phyloP scores from a whole-genome alignment of 2,113 vertebrate genomes.

The Ceyx margarethae region DNA sequence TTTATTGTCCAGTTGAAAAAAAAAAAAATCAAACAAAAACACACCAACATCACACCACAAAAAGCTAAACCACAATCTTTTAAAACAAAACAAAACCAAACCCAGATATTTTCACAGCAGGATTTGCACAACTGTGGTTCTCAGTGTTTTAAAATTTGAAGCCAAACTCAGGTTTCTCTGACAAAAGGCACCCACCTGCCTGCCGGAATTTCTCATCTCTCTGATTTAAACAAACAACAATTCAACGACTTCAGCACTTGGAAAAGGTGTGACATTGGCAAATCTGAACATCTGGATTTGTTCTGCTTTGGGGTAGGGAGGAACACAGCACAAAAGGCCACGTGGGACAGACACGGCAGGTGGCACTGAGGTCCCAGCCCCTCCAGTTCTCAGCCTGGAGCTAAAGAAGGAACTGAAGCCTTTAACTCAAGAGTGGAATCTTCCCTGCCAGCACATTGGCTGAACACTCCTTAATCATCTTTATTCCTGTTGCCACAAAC shows the following conservation, averaged over 20 bases:
- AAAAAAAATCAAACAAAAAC: neutral
- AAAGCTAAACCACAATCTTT: too few relatives aligned
- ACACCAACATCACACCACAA: too few relatives aligned
- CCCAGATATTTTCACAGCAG: neutral
- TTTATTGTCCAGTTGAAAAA: neutral
- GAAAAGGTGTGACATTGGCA: neutral
- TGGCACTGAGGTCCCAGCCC: accelerated
- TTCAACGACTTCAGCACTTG: neutral
- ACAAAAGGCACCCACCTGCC: neutral
- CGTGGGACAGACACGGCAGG: accelerated
- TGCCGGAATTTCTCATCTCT: neutral
- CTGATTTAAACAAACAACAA: neutral
- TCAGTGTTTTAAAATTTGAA: neutral
- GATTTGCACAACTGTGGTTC: neutral
- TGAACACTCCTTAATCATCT: neutral
- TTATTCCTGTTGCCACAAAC: neutral
- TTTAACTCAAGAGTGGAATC: neutral
- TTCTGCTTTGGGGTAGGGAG: neutral
- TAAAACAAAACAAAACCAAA: neutral
- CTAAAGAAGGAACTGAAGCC: neutral
- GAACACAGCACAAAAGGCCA: accelerated
- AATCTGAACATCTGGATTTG: neutral
- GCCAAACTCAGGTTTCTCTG: neutral
- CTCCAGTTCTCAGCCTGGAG: neutral
- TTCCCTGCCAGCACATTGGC: neutral